Percentiles rank a stretch among this genome's conserved stretches.
Evolutionary conservation across 1,140 invertebrate genomes (phyloP).

Genomic region (Bombus confusus): DNA sequence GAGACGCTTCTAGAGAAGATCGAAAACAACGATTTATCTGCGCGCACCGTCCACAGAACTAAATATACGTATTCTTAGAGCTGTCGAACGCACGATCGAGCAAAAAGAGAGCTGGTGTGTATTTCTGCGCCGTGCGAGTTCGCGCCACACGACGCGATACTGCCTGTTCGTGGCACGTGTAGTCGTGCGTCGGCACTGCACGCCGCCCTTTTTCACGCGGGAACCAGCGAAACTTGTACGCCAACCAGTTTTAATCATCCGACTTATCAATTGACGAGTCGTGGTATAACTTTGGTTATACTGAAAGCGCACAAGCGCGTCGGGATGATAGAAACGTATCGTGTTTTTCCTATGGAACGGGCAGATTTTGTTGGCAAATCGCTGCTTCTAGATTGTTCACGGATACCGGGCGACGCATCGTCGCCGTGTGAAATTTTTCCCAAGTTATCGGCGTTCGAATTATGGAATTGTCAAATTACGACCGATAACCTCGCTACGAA

Average conservation of each 20-base stretch:
- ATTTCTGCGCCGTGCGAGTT: not conserved
- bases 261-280: not conserved
- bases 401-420: no score
- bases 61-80: not conserved
- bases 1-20: no score
- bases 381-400: no score
- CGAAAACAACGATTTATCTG: no score
- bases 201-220: constrained; percentile 27
- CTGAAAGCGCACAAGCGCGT: not conserved
- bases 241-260: not conserved
- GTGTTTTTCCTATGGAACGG: no score
- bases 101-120: not conserved
- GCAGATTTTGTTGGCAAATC: no score
- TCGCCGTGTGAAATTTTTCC: no score
- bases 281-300: not conserved
- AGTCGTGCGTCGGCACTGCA: not conserved
- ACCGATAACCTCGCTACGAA: no score
- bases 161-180: constrained; percentile 18
- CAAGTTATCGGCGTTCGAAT: no score
- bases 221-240: not conserved
- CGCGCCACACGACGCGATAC: not conserved
- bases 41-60: not conserved
- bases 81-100: not conserved
- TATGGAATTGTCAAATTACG: no score
- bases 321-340: not conserved